Percentiles rank a stretch among this genome's conserved stretches.
phyloP scores from a whole-genome alignment of 2,113 vertebrate genomes.

The Sphyrna mokarran region DNA sequence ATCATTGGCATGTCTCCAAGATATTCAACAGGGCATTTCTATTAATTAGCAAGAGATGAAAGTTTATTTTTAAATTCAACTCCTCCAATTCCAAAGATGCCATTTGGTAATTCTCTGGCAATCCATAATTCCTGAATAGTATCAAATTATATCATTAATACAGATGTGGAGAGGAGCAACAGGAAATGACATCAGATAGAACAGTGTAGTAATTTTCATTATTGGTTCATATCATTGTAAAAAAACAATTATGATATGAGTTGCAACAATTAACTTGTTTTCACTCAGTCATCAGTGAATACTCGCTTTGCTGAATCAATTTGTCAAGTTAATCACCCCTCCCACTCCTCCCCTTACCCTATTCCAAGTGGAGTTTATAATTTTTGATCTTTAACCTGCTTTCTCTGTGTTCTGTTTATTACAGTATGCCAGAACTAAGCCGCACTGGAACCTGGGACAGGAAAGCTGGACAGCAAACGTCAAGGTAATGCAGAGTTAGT shows the following conservation, averaged over 20 bases:
- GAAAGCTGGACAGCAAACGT: background rate
- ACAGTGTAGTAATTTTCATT: background rate
- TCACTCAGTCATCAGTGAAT: background rate
- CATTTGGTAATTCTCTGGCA: background rate
- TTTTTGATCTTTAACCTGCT: background rate
- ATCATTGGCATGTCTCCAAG: background rate
- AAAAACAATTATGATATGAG: background rate
- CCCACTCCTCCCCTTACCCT: too few species aligned
- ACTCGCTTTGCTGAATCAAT: background rate
- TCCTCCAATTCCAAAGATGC: background rate
- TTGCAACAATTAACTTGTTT: background rate
- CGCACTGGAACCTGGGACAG: background rate
- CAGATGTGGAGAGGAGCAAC: background rate
- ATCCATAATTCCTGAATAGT: background rate
- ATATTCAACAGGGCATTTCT: background rate
- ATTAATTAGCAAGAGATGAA: background rate
- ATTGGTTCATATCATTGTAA: background rate
- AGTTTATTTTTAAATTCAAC: background rate
- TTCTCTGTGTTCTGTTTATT: background rate
- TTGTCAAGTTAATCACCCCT: background rate
- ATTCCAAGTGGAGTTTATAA: background rate
- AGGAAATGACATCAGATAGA: background rate
- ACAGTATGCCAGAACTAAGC: conserved; percentile 8
- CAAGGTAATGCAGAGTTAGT: background rate
- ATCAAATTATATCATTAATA: background rate